phyloP scores from a whole-genome alignment of 2,888 invertebrate genomes.

The Plagodis pulveraria region DNA sequence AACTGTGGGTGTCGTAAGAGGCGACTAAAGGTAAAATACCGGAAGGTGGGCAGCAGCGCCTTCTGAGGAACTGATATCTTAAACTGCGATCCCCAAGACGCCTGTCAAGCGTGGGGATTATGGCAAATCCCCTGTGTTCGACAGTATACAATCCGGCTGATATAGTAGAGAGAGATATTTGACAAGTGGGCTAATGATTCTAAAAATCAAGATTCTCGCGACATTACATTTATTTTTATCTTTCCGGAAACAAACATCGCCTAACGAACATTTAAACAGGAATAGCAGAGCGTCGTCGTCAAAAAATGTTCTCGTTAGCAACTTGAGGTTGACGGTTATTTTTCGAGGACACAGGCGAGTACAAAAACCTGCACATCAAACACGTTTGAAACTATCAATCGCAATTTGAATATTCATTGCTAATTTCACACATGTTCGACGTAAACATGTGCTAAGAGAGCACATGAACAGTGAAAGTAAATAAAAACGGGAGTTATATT shows the following conservation, averaged over 20 bases:
- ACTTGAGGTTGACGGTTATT: constrained; percentile 72
- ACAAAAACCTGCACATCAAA: constrained; percentile 68
- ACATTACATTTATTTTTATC: constrained; percentile 31
- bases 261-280: constrained; percentile 36
- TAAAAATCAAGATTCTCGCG: constrained; percentile 12
- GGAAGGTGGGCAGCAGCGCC: too few relatives aligned
- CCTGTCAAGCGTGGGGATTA: too few relatives aligned
- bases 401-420: constrained; percentile 48
- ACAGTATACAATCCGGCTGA: too few relatives aligned
- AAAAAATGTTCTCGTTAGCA: constrained; percentile 60
- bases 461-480: constrained; percentile 50
- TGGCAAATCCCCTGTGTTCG: too few relatives aligned
- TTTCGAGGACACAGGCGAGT: constrained; percentile 71
- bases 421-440: constrained; percentile 50
- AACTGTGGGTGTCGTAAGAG: too few relatives aligned
- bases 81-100: too few relatives aligned
- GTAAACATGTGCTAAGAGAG: constrained; percentile 31
- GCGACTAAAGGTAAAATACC: too few relatives aligned
- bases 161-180: constrained; percentile 1
- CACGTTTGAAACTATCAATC: constrained; percentile 57
- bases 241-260: constrained; percentile 37
- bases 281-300: constrained; percentile 40
- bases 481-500: constrained; percentile 44
- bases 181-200: constrained; percentile 11
- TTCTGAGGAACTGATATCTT: too few relatives aligned